phyloP scores from a whole-genome alignment of 2,113 vertebrate genomes.

The Clinocottus analis region DNA sequence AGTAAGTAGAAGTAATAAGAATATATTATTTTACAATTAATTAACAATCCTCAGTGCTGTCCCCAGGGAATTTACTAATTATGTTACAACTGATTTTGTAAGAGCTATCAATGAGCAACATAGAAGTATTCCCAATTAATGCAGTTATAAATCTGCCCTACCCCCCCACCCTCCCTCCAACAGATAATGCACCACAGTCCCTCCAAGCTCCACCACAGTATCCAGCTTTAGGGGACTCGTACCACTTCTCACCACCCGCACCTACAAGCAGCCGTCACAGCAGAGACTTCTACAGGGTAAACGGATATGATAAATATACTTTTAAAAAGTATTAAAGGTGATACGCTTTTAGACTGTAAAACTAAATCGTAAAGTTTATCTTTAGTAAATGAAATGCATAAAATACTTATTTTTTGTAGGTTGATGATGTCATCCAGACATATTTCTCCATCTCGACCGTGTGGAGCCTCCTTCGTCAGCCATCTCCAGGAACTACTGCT shows the following conservation, averaged over 20 bases:
- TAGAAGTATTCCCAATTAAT: background rate
- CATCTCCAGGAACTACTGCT: slow-evolving; percentile 67
- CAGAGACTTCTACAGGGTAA: slow-evolving; percentile 81
- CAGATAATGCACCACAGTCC: slow-evolving; percentile 42
- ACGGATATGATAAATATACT: background rate
- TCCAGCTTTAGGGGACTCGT: slow-evolving; percentile 59
- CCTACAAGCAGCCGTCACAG: slow-evolving; percentile 24
- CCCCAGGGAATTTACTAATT: background rate
- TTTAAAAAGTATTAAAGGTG: background rate
- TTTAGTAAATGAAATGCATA: background rate
- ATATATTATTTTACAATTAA: background rate
- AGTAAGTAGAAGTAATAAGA: slow-evolving; percentile 60
- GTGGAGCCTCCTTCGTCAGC: slow-evolving; percentile 75
- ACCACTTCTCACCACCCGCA: slow-evolving; percentile 70
- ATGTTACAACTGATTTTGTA: background rate
- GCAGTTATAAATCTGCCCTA: background rate
- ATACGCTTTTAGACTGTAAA: background rate
- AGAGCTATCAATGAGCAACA: background rate
- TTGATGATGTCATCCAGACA: slow-evolving; percentile 81
- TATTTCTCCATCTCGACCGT: slow-evolving; percentile 66
- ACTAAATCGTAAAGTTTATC: background rate
- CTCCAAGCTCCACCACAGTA: slow-evolving; percentile 22
- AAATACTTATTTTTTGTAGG: slow-evolving; percentile 60
- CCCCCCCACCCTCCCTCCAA: no score
- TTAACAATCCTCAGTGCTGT: background rate